A percentile compares a stretch with the other conserved stretches of the same genome.
Conservation (phyloP, 2,113 vertebrate genomes). For the Ammospiza caudacuta region DNA sequence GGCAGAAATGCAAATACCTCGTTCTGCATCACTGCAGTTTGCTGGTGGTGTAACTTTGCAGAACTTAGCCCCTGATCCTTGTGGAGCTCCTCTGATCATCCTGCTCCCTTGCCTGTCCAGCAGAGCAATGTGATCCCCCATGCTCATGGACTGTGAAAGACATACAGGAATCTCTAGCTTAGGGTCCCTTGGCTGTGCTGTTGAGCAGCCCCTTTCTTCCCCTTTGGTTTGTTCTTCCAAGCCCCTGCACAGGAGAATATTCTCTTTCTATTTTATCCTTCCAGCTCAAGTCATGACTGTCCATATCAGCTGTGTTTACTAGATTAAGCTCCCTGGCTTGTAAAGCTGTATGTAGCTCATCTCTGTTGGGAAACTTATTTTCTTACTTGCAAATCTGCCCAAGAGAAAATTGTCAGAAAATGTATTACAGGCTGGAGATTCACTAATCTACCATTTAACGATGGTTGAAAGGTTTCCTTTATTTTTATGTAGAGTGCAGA, state of each 20-base stretch:
- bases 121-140: accelerated
- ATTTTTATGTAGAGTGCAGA: background rate
- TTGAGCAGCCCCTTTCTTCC: background rate
- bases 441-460: background rate
- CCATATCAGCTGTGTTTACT: background rate
- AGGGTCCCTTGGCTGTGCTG: background rate
- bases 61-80: background rate
- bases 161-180: background rate
- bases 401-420: background rate
- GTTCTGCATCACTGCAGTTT: background rate
- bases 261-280: constrained; percentile 2
- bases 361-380: background rate
- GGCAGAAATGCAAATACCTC: background rate
- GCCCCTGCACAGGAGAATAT: background rate
- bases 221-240: background rate
- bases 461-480: constrained; percentile 7
- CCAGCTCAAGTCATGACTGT: background rate
- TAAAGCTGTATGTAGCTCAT: background rate
- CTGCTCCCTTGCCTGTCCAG: background rate
- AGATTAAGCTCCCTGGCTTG: background rate
- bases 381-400: background rate
- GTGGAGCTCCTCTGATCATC: background rate
- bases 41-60: background rate
- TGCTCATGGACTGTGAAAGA: background rate
- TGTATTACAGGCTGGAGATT: background rate